Evolutionary conservation across 2,113 vertebrate species (phyloP), one percentile per base, ranked within the genome.

Genomic region (Engraulis encrasicolus): DNA sequence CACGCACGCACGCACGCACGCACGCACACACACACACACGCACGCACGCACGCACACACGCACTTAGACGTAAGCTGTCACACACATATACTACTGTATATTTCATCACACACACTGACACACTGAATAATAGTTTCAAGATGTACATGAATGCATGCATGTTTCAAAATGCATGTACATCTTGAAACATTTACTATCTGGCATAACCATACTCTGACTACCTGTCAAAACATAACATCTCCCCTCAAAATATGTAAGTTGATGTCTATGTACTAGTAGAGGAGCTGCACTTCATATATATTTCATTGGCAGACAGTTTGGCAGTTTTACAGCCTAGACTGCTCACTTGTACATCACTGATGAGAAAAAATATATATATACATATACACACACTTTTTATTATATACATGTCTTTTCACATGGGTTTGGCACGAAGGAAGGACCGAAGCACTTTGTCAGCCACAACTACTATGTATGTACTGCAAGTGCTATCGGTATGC

Each of bases 1-100:
- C 78, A 79, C 78, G 48, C 36, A 79, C 78, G 48, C 78, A 58
- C 4, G 2, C 6, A 79, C 37, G 37, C 78, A 79, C 78, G 48
- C 36, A 79, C 37, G 37, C 78, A 20, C 18, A 20, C 18, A 82
- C 54, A 82, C 54, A 82, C 37, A 45, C 40, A 36, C 14, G 34
- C 15, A 71, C 38, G 49, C 61, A 82, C 23, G 77, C 19, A 50
- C 80, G 81, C 36, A 61, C 2, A 66, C 50, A n/a, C 1, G 40
- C 4, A 45, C 40, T 5, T 45, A 45, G 4, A 45, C 3, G 40
- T 3, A 5, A 45, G 9, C 9, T 9, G 9, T 9, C 40, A 45
- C 40, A 45, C n/a, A n/a, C n/a, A n/a, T n/a, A n/a, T n/a, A n/a
- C n/a, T n/a, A n/a, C n/a, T n/a, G n/a, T n/a, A n/a, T n/a, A n/a